Percentiles rank a stretch among this genome's conserved stretches.
Evolutionary conservation across 2,888 invertebrate species (phyloP).

Genomic region (Axea sp.): DNA sequence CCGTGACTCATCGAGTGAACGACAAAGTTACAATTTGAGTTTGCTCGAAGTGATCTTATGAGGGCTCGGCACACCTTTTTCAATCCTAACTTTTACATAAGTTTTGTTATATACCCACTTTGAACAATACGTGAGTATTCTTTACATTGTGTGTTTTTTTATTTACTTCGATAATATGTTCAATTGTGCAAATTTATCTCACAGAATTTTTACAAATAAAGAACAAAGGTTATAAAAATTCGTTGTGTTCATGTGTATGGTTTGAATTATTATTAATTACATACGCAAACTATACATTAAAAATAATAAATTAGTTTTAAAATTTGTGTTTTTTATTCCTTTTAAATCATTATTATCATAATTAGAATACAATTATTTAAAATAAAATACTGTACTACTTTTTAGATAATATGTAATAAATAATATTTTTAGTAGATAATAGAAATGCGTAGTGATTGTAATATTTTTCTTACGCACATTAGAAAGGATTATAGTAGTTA

Average conservation of each 20-base stretch:
- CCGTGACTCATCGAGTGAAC: slow-evolving; percentile 69
- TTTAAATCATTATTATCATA: too few species aligned
- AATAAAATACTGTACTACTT: too few species aligned
- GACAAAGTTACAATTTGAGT: slow-evolving; percentile 38
- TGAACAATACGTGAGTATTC: slow-evolving; percentile 37
- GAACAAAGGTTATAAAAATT: slow-evolving; percentile 46
- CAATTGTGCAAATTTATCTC: slow-evolving; percentile 20
- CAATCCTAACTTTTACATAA: slow-evolving; percentile 25
- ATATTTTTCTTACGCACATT: too few species aligned
- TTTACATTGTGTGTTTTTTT: slow-evolving; percentile 24
- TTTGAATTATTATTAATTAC: too few species aligned
- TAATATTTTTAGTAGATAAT: too few species aligned
- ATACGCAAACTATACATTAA: too few species aligned
- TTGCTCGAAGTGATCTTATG: slow-evolving; percentile 37
- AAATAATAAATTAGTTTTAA: too few species aligned
- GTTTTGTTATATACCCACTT: slow-evolving; percentile 21
- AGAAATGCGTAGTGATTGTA: too few species aligned
- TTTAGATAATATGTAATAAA: too few species aligned
- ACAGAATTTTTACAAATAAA: slow-evolving; percentile 12
- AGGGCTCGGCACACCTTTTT: slow-evolving; percentile 49
- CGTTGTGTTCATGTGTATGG: slow-evolving; percentile 3
- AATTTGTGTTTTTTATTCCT: too few species aligned
- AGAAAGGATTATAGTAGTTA: too few species aligned
- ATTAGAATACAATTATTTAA: too few species aligned
- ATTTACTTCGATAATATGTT: slow-evolving; percentile 28